Evolutionary conservation across 2,888 invertebrate genomes (phyloP).

Genomic region (Pandemis cinnamomeana): DNA sequence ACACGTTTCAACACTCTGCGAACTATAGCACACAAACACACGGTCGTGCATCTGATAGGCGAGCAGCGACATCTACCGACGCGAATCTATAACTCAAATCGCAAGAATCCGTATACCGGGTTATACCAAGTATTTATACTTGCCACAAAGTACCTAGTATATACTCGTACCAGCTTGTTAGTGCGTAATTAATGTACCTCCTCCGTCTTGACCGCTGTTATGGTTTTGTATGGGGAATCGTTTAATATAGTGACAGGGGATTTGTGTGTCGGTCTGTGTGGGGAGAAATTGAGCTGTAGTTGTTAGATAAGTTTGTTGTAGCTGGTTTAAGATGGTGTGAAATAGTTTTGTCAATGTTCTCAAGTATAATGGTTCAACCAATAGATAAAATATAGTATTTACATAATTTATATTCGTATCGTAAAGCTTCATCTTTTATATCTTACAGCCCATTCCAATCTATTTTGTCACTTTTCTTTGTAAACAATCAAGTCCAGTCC

Average conservation of each 20-base stretch:
- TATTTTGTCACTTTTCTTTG: no score
- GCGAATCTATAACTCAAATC: slow-evolving; percentile 38
- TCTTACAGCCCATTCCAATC: no score
- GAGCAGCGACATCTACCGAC: slow-evolving; percentile 37
- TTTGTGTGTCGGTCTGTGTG: slow-evolving; percentile 30
- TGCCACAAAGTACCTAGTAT: slow-evolving; percentile 2
- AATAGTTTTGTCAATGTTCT: not conserved
- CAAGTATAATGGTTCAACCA: no score
- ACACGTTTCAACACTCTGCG: slow-evolving; percentile 36
- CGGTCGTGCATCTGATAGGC: slow-evolving; percentile 39
- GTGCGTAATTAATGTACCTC: slow-evolving; percentile 35
- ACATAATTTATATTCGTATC: no score
- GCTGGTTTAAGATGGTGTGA: not conserved
- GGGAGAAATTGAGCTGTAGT: slow-evolving; percentile 36
- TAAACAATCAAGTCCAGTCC: no score
- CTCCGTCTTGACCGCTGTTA: slow-evolving; percentile 32
- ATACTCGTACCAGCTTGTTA: slow-evolving; percentile 34
- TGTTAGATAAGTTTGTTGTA: slow-evolving; percentile 12
- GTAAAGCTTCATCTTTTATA: no score
- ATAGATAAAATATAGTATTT: no score
- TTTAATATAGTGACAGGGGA: slow-evolving; percentile 31
- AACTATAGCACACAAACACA: slow-evolving; percentile 2
- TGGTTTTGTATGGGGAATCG: slow-evolving; percentile 40
- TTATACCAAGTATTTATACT: slow-evolving; percentile 9
- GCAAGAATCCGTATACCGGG: slow-evolving; percentile 17